Percentiles rank a stretch among this genome's conserved stretches.
phyloP scores from a whole-genome alignment of 2,888 invertebrate genomes.

The Ametastegia equiseti region DNA sequence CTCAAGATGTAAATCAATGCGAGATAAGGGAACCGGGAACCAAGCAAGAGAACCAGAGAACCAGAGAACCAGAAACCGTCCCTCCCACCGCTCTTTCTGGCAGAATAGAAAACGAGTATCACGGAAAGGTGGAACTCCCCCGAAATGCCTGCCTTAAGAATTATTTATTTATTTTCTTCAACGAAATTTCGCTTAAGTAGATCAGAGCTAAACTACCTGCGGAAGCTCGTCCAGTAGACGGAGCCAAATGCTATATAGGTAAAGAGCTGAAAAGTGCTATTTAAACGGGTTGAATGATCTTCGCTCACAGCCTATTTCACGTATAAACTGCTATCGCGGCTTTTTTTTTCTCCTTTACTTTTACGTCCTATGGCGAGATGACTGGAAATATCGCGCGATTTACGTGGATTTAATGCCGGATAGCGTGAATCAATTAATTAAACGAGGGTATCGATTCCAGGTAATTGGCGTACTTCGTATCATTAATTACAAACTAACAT shows the following conservation, averaged over 20 bases:
- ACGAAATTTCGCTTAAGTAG: constrained; percentile 58
- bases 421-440: constrained; percentile 33
- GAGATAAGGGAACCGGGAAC: constrained; percentile 63
- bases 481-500: constrained; percentile 39
- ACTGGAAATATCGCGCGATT: background rate
- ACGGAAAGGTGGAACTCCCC: constrained; percentile 68
- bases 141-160: constrained; percentile 63
- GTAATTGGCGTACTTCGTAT: constrained; percentile 24
- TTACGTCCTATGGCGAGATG: background rate
- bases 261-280: constrained; percentile 2
- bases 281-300: background rate
- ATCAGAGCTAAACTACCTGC: constrained; percentile 38
- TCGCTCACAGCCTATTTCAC: background rate
- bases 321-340: background rate
- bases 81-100: constrained; percentile 38
- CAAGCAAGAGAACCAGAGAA: constrained; percentile 36
- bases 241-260: background rate
- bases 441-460: constrained; percentile 29
- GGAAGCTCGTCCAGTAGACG: constrained; percentile 5
- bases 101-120: constrained; percentile 58
- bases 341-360: background rate
- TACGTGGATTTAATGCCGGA: constrained; percentile 8
- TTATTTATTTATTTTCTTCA: constrained; percentile 67
- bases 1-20: constrained; percentile 71
- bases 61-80: constrained; percentile 34